phyloP scores from a whole-genome alignment of 2,797 vertebrate species.

The Lepus townsendii region DNA sequence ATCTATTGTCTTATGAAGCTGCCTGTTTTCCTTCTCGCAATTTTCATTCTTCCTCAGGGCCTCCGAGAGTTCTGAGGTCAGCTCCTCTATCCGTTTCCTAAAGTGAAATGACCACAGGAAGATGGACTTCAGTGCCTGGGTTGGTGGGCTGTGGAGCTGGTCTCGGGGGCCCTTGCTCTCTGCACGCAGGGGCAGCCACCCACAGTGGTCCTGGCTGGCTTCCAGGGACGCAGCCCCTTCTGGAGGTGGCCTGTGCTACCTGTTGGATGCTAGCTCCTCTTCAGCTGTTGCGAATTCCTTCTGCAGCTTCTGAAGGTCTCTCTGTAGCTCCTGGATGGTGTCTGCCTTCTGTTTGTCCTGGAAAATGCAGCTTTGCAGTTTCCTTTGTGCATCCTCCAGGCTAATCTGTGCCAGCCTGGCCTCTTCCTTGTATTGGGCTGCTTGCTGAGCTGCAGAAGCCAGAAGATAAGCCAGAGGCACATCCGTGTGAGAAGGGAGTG shows the following conservation, averaged over 20 bases:
- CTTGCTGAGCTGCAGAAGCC: conserved; percentile 80
- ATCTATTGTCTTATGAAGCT: conserved; percentile 80
- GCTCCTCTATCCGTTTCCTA: conserved; percentile 83
- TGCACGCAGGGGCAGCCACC: not conserved
- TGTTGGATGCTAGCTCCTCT: conserved; percentile 80
- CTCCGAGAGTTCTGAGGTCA: conserved; percentile 83
- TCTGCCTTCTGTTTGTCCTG: conserved; percentile 80
- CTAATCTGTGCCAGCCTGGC: conserved; percentile 59
- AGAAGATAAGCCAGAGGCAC: not conserved
- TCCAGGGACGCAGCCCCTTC: not conserved
- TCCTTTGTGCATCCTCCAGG: conserved; percentile 81
- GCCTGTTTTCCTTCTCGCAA: conserved; percentile 83
- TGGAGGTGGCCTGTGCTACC: conserved; percentile 79
- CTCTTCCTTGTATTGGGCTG: conserved; percentile 85
- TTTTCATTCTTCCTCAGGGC: conserved; percentile 80
- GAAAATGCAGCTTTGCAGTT: conserved; percentile 73
- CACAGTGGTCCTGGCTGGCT: not conserved
- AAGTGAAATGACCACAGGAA: not conserved
- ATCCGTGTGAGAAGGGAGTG: not conserved
- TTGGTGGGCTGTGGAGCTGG: not conserved
- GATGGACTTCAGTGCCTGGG: not conserved
- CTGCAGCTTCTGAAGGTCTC: conserved; percentile 76
- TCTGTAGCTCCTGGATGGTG: conserved; percentile 75
- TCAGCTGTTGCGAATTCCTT: conserved; percentile 50
- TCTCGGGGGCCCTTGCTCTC: not conserved